phyloP scores from a whole-genome alignment of 2,797 vertebrate species.

The Hydrophis major region DNA sequence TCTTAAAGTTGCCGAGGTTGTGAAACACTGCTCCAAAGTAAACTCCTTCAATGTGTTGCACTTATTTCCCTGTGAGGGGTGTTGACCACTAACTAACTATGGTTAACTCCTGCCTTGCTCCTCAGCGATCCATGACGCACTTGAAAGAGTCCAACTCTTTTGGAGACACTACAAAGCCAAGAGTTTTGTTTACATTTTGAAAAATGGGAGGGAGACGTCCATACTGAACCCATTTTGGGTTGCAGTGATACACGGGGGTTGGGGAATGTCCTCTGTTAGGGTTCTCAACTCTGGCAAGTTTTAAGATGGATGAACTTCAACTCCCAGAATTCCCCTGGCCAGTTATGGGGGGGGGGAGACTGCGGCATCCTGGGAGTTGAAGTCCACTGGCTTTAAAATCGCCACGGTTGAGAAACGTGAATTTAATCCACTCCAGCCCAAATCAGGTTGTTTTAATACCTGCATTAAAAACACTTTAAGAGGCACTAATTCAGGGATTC shows the following conservation, averaged over 20 bases:
- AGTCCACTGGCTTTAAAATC: not conserved
- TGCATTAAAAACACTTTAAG: not conserved
- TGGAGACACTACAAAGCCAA: not conserved
- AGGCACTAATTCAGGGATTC: not conserved
- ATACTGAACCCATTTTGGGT: not conserved
- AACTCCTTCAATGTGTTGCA: not conserved
- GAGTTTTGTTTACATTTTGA: not conserved
- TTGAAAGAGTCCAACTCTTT: not conserved
- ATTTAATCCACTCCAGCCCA: too few species aligned
- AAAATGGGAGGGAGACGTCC: too few species aligned
- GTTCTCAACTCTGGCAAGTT: not conserved
- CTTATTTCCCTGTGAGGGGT: not conserved
- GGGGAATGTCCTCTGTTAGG: not conserved
- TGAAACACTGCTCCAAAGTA: not conserved
- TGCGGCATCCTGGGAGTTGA: not conserved
- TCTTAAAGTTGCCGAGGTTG: not conserved
- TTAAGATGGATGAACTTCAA: not conserved
- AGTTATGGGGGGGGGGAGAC: not conserved
- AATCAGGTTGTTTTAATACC: not conserved
- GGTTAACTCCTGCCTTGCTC: not conserved
- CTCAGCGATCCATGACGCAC: not conserved
- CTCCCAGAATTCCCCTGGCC: not conserved
- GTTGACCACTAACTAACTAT: too few species aligned
- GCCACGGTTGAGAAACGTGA: not conserved
- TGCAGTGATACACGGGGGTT: not conserved